Evolutionary conservation across 2,888 invertebrate species (phyloP), one percentile per base, ranked within the genome.

Genomic region (Leucania comma): DNA sequence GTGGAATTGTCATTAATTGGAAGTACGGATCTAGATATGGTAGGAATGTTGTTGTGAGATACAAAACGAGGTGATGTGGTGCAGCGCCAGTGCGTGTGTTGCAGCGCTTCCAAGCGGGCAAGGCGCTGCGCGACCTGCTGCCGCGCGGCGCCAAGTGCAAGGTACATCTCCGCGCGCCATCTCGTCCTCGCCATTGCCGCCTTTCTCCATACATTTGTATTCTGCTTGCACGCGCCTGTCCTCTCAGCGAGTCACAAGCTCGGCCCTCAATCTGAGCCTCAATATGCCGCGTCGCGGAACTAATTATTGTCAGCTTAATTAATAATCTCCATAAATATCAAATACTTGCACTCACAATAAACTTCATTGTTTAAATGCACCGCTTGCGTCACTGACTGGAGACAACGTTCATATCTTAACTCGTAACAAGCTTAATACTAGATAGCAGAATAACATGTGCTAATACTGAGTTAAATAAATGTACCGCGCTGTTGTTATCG

Each of bases 31-130:
- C 5, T 12, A 1, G 5, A 10, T n/a, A 12, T 29, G 54, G 17
- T 6, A 22, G 14, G 17, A 5, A 22, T 35, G 56, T 56, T 56
- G 56, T 56, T 56, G 56, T 56, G 56, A 56, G 22, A 57, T 32
- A 32, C n/a, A n/a, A 29, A 4, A 20, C 20, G 46, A 24, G 26
- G 29, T 38, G 5, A 51, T 9, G 63, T 76, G 86, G 78, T 87
- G 88, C 87, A 87, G 90, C 84, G 84, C 86, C 77, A 61, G 78
- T 83, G 82, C 83, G 81, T 87, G 84, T 93, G 92, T 95, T 95
- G 89, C 95, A 95, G 95, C 94, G 95, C 81, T 90, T 94, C 88
- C 89, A 86, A 82, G 89, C 84, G 75, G 90, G 90, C 84, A 88
- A 88, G 75, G 87, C 90, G 90, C 92, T 95, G 90, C 94, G 95